Evolutionary conservation across 1,140 invertebrate genomes (phyloP), one percentile per base, ranked within the genome.

Genomic region (Apocrypta bakeri): DNA sequence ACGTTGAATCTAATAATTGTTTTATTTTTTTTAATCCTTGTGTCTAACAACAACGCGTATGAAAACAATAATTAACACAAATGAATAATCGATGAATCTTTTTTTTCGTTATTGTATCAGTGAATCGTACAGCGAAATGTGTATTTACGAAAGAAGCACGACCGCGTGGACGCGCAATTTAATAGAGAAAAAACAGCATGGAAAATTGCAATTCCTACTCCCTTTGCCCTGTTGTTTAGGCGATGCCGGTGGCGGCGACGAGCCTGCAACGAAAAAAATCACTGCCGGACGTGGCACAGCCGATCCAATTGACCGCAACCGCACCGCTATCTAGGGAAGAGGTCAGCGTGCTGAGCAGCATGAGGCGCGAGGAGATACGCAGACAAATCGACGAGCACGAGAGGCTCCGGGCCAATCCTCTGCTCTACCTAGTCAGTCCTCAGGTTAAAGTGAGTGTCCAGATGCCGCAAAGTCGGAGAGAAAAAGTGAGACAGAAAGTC

Each of bases 361-460:
- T 97, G 83, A 94, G 98, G 79, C 94, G 99, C 82, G 98, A 99
- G 91, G 98, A 99, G 91, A 94, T 99, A 73, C 95, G 98, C 86
- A 94, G 96, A 84, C 95, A 98, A 92, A 94, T 96, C 87, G 98
- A 99, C 91, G 96, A 98, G 90, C 95, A 96, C 79, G 98, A 99
- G 92, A 95, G 97, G 91, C 95, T 98, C 80, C 94, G 97, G 89
- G 97, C 97, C 86, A 99, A 99, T 94, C 98, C 98, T 86, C 93
- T 99, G 84, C 94, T 99, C 78, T 98, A 98, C 92, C 93, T 99
- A 90, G 95, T 97, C 95, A 98, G 97, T 96, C 98, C 98, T 87
- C 96, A 97, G 94, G 96, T 99, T 86, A 98, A 98, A 97, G 98
- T 99, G 93, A 94, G 93, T 92, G 85, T 75, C 27, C 72, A 72